Evolutionary conservation across 2,888 invertebrate genomes (phyloP).

Genomic region (Drosophila affinis): DNA sequence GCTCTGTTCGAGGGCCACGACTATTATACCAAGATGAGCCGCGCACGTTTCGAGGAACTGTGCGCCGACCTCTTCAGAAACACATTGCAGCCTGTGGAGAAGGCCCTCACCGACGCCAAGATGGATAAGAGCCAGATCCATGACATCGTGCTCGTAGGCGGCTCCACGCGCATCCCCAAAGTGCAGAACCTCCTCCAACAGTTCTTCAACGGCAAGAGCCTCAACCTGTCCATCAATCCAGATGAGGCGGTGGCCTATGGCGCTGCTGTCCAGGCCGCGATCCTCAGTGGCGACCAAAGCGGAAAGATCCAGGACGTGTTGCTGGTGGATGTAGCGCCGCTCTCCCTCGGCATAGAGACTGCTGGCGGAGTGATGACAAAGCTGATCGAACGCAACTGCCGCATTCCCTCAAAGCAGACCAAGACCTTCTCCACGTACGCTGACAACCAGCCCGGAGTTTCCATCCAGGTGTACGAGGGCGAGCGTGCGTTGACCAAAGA

Average conservation of each 20-base stretch:
- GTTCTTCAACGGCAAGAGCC: constrained; percentile 89
- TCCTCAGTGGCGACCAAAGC: constrained; percentile 88
- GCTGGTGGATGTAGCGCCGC: constrained; percentile 88
- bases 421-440: constrained; percentile 91
- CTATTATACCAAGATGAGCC: constrained; percentile 88
- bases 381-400: constrained; percentile 88
- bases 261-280: constrained; percentile 90
- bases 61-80: constrained; percentile 89
- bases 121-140: constrained; percentile 90
- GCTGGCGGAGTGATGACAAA: constrained; percentile 92
- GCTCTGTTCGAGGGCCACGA: constrained; percentile 89
- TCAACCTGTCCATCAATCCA: constrained; percentile 90
- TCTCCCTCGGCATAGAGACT: constrained; percentile 90
- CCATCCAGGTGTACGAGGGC: constrained; percentile 90
- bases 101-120: constrained; percentile 90
- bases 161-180: constrained; percentile 91
- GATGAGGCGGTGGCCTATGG: constrained; percentile 92
- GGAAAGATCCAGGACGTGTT: constrained; percentile 90
- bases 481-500: constrained; percentile 96
- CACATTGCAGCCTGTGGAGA: constrained; percentile 91
- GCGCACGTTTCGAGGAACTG: constrained; percentile 91
- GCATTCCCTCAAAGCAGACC: constrained; percentile 89
- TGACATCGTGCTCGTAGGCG: constrained; percentile 92
- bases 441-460: constrained; percentile 91
- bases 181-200: constrained; percentile 89